These are phyloP conservation scores for Anneissia japonica DNA, from an alignment of 35 echinoderm and acorn worm genomes.

Conservation along the genomic window DNA sequence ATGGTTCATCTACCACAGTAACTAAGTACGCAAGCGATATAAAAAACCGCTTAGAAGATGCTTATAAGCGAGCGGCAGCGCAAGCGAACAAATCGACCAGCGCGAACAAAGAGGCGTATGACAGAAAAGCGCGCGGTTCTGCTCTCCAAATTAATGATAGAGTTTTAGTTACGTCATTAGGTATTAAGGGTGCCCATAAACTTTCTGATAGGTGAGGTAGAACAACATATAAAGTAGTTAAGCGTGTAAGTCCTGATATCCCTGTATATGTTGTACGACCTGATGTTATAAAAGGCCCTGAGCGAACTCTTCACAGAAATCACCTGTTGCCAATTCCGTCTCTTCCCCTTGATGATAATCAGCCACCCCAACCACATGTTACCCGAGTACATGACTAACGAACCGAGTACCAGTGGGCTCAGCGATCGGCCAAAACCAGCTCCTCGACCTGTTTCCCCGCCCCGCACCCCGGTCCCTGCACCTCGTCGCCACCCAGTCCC, in stretches of 20 bases:
- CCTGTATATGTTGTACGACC: conserved; percentile 57
- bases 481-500: no score
- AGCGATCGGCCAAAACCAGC: no score
- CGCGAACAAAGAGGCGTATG: not conserved
- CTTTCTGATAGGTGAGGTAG: not conserved
- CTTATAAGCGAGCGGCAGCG: not conserved
- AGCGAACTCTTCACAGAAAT: conserved; percentile 45
- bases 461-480: no score
- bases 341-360: no score
- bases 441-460: no score
- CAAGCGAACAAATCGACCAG: not conserved
- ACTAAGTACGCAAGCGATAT: not conserved
- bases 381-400: no score
- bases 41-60: not conserved
- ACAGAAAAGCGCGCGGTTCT: not conserved
- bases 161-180: no score
- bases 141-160: not conserved
- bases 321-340: conserved; percentile 20
- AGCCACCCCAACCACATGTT: no score
- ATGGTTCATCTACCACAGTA: not conserved
- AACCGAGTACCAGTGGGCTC: no score
- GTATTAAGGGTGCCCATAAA: no score
- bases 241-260: not conserved
- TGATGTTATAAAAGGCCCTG: conserved; percentile 10
- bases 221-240: not conserved